A percentile compares a stretch with the other conserved stretches of the same genome.
These are phyloP conservation scores for Pterois miles DNA, from an alignment of 2,797 vertebrate genomes.

Conservation along the genomic window DNA sequence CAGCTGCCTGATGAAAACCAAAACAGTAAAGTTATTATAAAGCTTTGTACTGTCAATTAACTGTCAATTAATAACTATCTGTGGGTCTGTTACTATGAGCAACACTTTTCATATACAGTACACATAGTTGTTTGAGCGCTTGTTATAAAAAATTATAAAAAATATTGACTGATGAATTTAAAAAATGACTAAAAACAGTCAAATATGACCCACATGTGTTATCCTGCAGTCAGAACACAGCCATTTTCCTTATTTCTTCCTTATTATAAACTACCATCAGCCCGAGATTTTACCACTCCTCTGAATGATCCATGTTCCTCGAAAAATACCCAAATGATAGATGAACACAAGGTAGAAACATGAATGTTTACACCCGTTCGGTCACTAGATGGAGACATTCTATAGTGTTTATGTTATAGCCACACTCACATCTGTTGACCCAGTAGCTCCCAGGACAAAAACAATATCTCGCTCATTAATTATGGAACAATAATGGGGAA, in stretches of 20 bases:
- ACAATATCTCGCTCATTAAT: constrained; percentile 7
- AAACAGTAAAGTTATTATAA: not conserved
- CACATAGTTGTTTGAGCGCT: not conserved
- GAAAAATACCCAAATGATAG: not conserved
- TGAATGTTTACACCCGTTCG: not conserved
- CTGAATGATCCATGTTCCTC: not conserved
- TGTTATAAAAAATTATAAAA: not conserved
- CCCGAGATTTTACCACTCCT: not conserved
- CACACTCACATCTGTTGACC: not conserved
- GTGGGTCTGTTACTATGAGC: not conserved
- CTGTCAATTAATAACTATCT: not conserved
- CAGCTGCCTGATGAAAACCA: not conserved
- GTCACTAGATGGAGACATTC: constrained; percentile 78
- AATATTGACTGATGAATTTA: not conserved
- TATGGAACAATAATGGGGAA: not conserved
- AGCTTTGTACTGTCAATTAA: not conserved
- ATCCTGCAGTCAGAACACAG: not conserved
- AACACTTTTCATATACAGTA: not conserved
- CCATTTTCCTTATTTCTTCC: not conserved
- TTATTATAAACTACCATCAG: not conserved
- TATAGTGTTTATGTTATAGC: constrained; percentile 11
- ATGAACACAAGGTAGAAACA: not conserved
- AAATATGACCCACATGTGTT: not conserved
- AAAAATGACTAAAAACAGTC: too few relatives aligned
- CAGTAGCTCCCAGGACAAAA: not conserved